A percentile compares a stretch with the other conserved stretches of the same genome.
Conservation (phyloP, 2,888 invertebrate genomes). For the Antitype chi region DNA sequence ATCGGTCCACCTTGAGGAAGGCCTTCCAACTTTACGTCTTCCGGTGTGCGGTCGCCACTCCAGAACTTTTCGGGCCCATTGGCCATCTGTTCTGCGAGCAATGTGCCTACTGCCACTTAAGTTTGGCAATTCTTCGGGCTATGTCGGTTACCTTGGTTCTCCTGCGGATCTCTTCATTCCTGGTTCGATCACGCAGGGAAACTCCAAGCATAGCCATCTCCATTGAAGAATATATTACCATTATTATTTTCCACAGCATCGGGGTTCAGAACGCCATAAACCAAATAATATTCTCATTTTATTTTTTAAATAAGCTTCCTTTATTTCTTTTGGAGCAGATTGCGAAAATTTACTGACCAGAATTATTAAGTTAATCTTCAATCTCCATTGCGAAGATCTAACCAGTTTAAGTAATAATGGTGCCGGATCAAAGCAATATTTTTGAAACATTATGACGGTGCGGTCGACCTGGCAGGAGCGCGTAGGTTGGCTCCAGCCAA, state of each 20-base stretch:
- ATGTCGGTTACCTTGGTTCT: no score
- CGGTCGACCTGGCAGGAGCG: slow-evolving; percentile 76
- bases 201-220: no score
- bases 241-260: slow-evolving; percentile 4
- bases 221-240: neutral
- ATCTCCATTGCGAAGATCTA: slow-evolving; percentile 72
- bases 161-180: no score
- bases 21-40: no score
- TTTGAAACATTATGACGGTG: slow-evolving; percentile 76
- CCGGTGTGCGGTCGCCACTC: no score
- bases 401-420: slow-evolving; percentile 74
- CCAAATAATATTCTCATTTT: slow-evolving; percentile 49
- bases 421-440: slow-evolving; percentile 78
- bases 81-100: no score
- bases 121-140: no score
- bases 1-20: no score
- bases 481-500: slow-evolving; percentile 84
- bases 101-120: no score
- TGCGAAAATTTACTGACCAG: slow-evolving; percentile 69
- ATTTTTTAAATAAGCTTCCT: slow-evolving; percentile 53
- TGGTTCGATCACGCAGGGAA: no score
- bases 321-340: slow-evolving; percentile 57
- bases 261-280: slow-evolving; percentile 30
- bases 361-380: slow-evolving; percentile 75
- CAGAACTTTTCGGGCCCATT: no score